Evolutionary conservation across 2,113 vertebrate genomes (phyloP).

Genomic region (Hylia prasina): DNA sequence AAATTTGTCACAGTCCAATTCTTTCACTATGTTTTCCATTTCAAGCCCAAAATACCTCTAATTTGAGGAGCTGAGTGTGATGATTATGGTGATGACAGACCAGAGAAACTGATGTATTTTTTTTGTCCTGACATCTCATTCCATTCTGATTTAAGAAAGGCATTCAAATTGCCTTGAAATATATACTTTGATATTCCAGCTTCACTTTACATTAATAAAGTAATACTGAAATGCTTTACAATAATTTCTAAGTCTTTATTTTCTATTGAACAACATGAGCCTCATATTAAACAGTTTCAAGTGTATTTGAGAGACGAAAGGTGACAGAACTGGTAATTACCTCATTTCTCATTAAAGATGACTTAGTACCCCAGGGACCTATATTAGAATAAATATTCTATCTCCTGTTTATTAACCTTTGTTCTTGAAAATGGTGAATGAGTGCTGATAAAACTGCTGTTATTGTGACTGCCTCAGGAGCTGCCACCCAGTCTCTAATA

Average conservation of each 20-base stretch:
- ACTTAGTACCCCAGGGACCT: slow-evolving; percentile 12
- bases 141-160: neutral
- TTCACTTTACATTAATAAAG: neutral
- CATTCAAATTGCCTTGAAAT: neutral
- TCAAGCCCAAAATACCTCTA: neutral
- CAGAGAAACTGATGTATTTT: neutral
- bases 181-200: neutral
- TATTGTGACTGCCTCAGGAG: slow-evolving; percentile 26
- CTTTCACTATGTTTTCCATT: neutral
- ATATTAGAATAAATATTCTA: slow-evolving; percentile 44
- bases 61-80: neutral
- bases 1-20: neutral
- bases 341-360: slow-evolving; percentile 60
- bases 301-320: slow-evolving; percentile 32
- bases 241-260: neutral
- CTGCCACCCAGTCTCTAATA: slow-evolving; percentile 25
- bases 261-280: neutral
- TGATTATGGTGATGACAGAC: neutral
- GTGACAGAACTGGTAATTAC: slow-evolving; percentile 57
- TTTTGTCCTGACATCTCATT: neutral
- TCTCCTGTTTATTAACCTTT: slow-evolving; percentile 55
- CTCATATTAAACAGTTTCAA: slow-evolving; percentile 33
- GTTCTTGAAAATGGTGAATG: slow-evolving; percentile 37
- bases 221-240: neutral
- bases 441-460: slow-evolving; percentile 26